These are phyloP conservation scores for Epinotia demarniana DNA, from an alignment of 2,888 invertebrate species.

Conservation along the genomic window DNA sequence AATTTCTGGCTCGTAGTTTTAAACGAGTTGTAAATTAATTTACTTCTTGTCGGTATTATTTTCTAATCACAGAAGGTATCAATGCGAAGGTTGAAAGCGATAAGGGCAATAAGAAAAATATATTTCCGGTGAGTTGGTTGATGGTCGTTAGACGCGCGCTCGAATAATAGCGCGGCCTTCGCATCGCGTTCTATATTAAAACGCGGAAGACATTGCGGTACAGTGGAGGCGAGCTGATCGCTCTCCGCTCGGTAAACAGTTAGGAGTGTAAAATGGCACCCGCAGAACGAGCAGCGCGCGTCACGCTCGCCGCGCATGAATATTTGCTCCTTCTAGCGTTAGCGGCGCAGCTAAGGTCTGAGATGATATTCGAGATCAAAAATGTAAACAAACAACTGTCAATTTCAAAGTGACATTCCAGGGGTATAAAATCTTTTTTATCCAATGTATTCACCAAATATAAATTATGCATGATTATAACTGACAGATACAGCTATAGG, in stretches of 20 bases:
- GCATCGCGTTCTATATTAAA: constrained; percentile 79
- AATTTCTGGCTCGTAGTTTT: not conserved
- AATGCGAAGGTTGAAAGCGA: not conserved
- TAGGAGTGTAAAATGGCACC: constrained; percentile 67
- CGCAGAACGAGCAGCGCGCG: constrained; percentile 57
- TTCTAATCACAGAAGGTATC: not conserved
- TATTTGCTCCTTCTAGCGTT: constrained; percentile 38
- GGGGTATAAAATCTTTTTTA: too few species aligned
- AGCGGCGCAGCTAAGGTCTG: too few species aligned
- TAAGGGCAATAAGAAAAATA: not conserved
- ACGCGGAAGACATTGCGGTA: constrained; percentile 79
- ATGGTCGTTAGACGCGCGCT: constrained; percentile 53
- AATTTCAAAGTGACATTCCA: too few species aligned
- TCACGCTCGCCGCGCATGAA: constrained; percentile 54
- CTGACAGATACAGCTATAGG: too few species aligned
- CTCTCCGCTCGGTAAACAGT: constrained; percentile 72
- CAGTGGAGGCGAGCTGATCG: constrained; percentile 69
- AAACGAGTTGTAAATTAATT: not conserved
- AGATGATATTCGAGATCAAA: too few species aligned
- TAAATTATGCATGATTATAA: too few species aligned
- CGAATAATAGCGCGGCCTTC: constrained; percentile 78
- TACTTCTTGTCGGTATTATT: not conserved
- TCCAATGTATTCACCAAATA: too few species aligned
- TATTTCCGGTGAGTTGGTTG: constrained; percentile 5
- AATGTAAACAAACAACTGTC: too few species aligned